Conservation (phyloP, 2,113 vertebrate species). For the Petrocephalus microphthalmus region DNA sequence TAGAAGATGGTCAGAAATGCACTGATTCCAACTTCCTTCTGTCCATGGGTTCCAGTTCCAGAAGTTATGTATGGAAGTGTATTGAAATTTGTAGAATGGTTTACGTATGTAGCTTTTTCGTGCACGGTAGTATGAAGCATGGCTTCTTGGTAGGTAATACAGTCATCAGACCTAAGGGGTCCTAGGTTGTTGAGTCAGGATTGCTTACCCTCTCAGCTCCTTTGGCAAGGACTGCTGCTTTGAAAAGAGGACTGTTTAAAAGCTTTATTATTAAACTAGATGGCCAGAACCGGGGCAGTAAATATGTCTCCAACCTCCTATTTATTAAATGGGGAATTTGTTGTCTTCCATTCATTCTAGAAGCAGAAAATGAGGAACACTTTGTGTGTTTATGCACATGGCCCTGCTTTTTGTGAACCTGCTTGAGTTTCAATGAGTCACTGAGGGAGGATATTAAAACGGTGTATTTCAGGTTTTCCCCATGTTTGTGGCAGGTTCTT, state of each 20-base stretch:
- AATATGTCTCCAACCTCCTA: neutral
- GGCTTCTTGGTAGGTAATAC: neutral
- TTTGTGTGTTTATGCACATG: neutral
- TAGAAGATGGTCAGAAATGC: neutral
- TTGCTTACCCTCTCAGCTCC: neutral
- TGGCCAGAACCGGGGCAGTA: neutral
- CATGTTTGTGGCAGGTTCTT: neutral
- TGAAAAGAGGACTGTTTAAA: neutral
- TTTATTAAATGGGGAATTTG: neutral
- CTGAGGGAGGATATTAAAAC: neutral
- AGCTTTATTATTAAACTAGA: neutral
- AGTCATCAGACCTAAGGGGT: neutral
- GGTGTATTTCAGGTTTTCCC: neutral
- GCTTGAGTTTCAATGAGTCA: neutral
- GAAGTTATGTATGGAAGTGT: neutral
- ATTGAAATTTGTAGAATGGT: neutral
- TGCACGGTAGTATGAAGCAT: neutral
- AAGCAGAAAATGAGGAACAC: neutral
- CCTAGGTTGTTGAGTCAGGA: neutral
- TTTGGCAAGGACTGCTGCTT: neutral
- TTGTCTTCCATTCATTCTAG: neutral
- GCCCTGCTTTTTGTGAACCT: neutral
- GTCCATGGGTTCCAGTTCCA: neutral
- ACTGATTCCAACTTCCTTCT: neutral
- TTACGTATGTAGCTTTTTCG: neutral